phyloP scores from a whole-genome alignment of 2,888 invertebrate species.

The Lycia hirtaria region DNA sequence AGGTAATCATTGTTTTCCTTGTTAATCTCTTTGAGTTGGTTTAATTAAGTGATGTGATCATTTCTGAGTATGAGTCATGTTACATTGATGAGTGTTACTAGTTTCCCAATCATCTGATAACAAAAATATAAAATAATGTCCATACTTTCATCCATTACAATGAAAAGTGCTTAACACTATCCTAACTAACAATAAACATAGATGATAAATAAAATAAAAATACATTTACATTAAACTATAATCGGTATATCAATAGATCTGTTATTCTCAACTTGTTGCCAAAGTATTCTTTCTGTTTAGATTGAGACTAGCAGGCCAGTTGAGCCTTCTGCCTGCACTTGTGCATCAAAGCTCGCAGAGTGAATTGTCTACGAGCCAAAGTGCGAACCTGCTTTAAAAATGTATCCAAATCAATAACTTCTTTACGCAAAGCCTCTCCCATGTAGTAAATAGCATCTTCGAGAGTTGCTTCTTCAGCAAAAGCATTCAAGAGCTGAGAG shows the following conservation, averaged over 20 bases:
- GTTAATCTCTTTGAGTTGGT: too few relatives aligned
- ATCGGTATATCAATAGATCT: constrained; percentile 28
- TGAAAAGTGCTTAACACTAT: constrained; percentile 20
- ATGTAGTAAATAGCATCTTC: constrained; percentile 99
- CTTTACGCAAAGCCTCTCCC: constrained; percentile 96
- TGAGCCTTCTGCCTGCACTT: constrained; percentile 98
- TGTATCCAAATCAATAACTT: constrained; percentile 97
- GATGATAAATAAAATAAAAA: constrained; percentile 19
- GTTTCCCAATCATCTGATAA: too few relatives aligned
- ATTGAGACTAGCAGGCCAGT: constrained; percentile 86
- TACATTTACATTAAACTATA: constrained; percentile 19
- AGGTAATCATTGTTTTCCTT: too few relatives aligned
- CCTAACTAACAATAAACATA: constrained; percentile 19
- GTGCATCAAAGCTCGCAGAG: constrained; percentile 97
- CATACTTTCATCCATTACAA: constrained; percentile 15
- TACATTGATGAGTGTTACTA: too few relatives aligned
- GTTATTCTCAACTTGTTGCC: constrained; percentile 18
- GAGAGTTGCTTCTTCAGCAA: constrained; percentile 98
- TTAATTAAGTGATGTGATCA: too few relatives aligned
- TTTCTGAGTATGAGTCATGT: too few relatives aligned
- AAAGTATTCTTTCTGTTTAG: constrained; percentile 23
- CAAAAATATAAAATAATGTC: constrained; percentile 1
- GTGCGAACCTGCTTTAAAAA: constrained; percentile 98
- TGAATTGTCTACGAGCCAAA: constrained; percentile 97
- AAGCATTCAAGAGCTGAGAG: constrained; percentile 97